Evolutionary conservation across 2,888 invertebrate genomes (phyloP), one percentile per base, ranked within the genome.

Genomic region (Adelognathus sp.): DNA sequence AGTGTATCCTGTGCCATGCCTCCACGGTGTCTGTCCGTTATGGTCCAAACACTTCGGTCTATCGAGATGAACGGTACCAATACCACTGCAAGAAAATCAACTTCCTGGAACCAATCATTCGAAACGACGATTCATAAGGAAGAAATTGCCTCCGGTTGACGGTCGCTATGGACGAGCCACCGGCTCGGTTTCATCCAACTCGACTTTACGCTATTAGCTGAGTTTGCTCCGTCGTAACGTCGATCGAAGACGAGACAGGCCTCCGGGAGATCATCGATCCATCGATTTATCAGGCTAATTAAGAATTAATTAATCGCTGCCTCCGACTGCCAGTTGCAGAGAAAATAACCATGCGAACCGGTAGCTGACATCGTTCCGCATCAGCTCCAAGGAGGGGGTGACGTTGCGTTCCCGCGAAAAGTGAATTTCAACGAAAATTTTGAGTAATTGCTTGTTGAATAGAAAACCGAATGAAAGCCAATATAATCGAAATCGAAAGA

Each of bases 101-200:
- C 84, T 87, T 88, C 87, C 86, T 85, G 86, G 87, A 86, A 86
- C 85, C 86, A 84, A 81, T 87, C 86, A 84, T 77, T 86, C 85
- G 84, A 86, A 84, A 86, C 87, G 86, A 84, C 87, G 86, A 85
- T 83, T 84, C 85, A 81, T 84, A 80, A 83, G 82, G 82, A 83
- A 83, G 83, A 84, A 82, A 84, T 83, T 75, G 80, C 77, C 80
- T 77, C 75, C 70, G 70, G 75, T 79, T 41, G 63, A 70, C 60
- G 76, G 71, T 41, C 21, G 80, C 71, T 54, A n/a, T n/a, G 72
- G 77, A 60, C 16, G 50, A 64, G 72, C 70, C 72, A 78, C 73
- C 66, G 75, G 67, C 79, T 72, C 77, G 63, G 76, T 79, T 79
- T 79, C 71, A 79, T 79, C 79, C 66, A 79, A 70, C 71, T 82